Evolutionary conservation across 37 sponge, comb jelly and placozoan genomes (phyloP).

Genomic region (Cliona cf. orientalis): DNA sequence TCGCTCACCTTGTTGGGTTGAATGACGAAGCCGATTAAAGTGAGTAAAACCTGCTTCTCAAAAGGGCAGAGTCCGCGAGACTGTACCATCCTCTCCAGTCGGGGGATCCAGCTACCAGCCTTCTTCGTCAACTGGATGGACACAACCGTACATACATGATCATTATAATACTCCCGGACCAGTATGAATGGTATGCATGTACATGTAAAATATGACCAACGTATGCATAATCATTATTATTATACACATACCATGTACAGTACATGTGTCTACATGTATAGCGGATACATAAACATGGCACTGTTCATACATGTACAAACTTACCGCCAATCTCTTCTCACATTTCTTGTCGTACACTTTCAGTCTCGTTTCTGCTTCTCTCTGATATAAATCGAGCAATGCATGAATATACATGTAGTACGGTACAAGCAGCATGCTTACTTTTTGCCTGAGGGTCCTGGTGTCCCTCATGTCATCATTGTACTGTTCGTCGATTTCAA

Average conservation of each 20-base stretch:
- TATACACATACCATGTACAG: neutral
- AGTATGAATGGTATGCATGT: neutral
- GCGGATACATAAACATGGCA: neutral
- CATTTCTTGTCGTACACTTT: slow-evolving; percentile 75
- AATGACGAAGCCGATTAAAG: slow-evolving; percentile 74
- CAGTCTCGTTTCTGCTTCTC: slow-evolving; percentile 61
- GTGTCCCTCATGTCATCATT: slow-evolving; percentile 63
- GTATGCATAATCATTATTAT: neutral
- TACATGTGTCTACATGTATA: neutral
- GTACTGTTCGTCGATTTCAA: slow-evolving; percentile 85
- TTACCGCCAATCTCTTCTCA: slow-evolving; percentile 63
- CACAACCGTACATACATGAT: neutral
- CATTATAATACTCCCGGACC: neutral
- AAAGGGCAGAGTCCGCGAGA: slow-evolving; percentile 67
- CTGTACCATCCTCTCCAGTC: slow-evolving; percentile 75
- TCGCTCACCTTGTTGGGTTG: slow-evolving; percentile 78
- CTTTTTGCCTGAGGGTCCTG: slow-evolving; percentile 66
- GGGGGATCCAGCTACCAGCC: slow-evolving; percentile 59
- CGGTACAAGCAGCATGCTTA: neutral
- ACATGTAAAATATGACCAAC: neutral
- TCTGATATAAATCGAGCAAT: slow-evolving; percentile 47
- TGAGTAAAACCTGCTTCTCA: slow-evolving; percentile 79
- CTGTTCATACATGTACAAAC: too few species aligned
- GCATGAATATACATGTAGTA: too few species aligned
- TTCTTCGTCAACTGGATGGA: slow-evolving; percentile 59